Evolutionary conservation across 2,888 invertebrate species (phyloP), one percentile per base, ranked within the genome.

Genomic region (Mactromeris polynyma): DNA sequence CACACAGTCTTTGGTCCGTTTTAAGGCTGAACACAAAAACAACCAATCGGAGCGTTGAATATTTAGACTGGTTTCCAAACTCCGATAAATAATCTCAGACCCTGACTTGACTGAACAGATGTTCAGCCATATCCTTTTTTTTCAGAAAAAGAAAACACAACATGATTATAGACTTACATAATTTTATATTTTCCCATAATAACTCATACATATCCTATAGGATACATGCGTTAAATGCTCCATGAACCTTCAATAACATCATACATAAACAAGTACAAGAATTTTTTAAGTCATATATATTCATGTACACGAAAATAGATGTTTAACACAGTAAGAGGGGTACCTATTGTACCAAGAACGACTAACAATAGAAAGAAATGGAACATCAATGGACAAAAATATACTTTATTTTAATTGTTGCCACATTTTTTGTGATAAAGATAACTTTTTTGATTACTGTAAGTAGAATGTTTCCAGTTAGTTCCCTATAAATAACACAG

Each of bases 221-320:
- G 31, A 69, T 69, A 73, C 36, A 84, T 33, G 77, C 77, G 31
- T 77, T 84, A 84, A 84, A 84, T 78, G 84, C 54, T 51, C 38
- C 77, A 46, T 33, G 51, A 77, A 46, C n/a, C 19, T 9, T 42
- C 42, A 46, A 36, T 78, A 84, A 42, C 73, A 46, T 17, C 69
- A 73, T 73, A 69, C 64, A 51, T 46, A 80, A 42, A 79, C 79
- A 79, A 79, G 14, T 42, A 64, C 58, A n/a, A 9, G 14, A 7
- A 26, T 26, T 64, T 1, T 64, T 26, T 64, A 26, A 64, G n/a
- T 64, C 58, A 64, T 26, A 64, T 73, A 73, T 17, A 36, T 36
- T 73, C 73, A 73, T 33, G 36, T 19, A 73, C 73, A 73, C 58
- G 36, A 73, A 73, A 33, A 73, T 73, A 73, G 73, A 73, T 36